Conservation (phyloP, 2,113 vertebrate species). For the Psilopogon haemacephalus region DNA sequence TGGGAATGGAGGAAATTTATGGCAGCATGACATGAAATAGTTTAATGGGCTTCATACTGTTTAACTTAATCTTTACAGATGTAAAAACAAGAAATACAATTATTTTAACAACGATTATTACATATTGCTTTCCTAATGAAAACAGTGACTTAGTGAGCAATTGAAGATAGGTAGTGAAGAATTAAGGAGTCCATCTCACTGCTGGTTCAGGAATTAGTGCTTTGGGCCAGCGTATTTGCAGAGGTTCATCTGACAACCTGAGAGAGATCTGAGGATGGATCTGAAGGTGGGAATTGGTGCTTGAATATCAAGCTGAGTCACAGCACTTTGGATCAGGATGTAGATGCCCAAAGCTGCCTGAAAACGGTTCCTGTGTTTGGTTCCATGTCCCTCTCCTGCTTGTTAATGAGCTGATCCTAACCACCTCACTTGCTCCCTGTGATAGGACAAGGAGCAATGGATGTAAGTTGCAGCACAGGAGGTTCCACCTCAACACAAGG, state of each 20-base stretch:
- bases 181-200: not conserved
- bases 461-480: too few species aligned
- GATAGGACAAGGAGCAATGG: too few species aligned
- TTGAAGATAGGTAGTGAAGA: not conserved
- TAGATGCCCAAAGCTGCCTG: not conserved
- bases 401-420: not conserved
- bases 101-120: slow-evolving; percentile 77
- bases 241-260: not conserved
- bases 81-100: slow-evolving; percentile 79
- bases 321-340: fast-evolving
- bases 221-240: not conserved
- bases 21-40: slow-evolving; percentile 69
- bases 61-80: slow-evolving; percentile 80
- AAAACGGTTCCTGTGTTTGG: not conserved
- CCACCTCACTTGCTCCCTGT: too few species aligned
- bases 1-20: slow-evolving; percentile 69
- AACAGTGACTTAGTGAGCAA: slow-evolving; percentile 38
- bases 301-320: not conserved
- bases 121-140: slow-evolving; percentile 68
- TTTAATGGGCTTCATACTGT: slow-evolving; percentile 76
- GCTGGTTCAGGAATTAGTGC: not conserved
- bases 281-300: not conserved
- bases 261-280: not conserved
- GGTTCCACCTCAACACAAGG: too few species aligned
- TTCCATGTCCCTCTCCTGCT: fast-evolving